Evolutionary conservation across 64 coral and sea anemone genomes (phyloP), one percentile per base, ranked within the genome.

Genomic region (Stichodactyla mertensii): DNA sequence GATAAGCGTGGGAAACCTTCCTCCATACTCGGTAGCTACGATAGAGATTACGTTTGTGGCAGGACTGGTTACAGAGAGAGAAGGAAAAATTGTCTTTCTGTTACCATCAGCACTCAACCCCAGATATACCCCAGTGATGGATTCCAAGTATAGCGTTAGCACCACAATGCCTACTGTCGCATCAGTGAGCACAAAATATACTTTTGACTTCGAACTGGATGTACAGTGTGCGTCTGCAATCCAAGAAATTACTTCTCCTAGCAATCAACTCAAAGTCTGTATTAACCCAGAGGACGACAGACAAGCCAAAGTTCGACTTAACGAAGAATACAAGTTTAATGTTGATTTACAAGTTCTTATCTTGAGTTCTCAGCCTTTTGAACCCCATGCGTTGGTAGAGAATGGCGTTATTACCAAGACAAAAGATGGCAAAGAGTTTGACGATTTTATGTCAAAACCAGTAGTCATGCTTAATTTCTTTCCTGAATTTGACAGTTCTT

Each of bases 391-490:
- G 15, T 71, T 92, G 55, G 89, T 94, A 6, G 95, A 98, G 78
- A 88, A 83, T 57, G 95, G 95, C 22, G 55, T 92, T 45, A 45
- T 45, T 16, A 84, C 77, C 67, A 88, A 85, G 19, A 16, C 80
- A 57, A 89, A 55, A 62, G 82, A 28, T 16, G 69, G 88, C 67
- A 82, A 82, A 80, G 77, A 82, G 51, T 74, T 23, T 8, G 77
- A 93, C 24, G 85, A 84, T 16, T 94, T 94, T 66, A 71, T 92
- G 83, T 55, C 87, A 79, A 92, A 85, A 36, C 86, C 92, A 45
- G 92, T 91, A 18, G 92, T 98, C 2, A 98, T 92, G 95, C 82
- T 98, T n/a, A 98, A 91, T 88, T 92, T 98, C 71, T 94, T 92
- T 52, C 95, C 95, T 13, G 89, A 94, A 70, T 98, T 94, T 81